Base-by-base conservation (phyloP, 1,140 invertebrate genomes). In the Formica selysi region DNA sequence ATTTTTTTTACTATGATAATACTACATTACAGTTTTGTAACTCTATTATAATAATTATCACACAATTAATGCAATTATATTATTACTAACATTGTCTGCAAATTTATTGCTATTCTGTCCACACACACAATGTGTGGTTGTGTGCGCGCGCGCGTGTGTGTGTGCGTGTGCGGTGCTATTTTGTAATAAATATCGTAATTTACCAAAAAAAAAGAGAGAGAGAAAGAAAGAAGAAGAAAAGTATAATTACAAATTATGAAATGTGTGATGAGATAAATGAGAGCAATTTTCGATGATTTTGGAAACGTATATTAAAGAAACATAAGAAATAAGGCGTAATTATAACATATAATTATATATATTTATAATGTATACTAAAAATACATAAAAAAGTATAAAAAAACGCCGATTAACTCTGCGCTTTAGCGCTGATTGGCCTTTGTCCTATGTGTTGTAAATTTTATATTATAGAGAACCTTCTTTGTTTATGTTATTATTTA, bases 401-500 rank as follows among this genome's bases (percentile, higher is more conserved):
- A n/a, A 78, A n/a, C 1, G 19, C 0, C 8, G 38, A 61, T 29
- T 29, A 51, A 36, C 1, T 16, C 3, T 57, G 2, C n/a, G 6
- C 7, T 54, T 73, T 57, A 36, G 10, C 26, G 51, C 26, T 67
- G 36, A 38, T 54, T 68, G 73, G 73, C 54, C 8, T 61, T 76
- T 26, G n/a, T 41, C 29, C 26, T 26, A 36, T 13, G 3, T 22
- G 1, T 54, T 80, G n/a, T 32, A 70, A 48, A 79, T 68, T 22
- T 65, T 10, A 78, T 80, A 67, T 67, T 11, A 19, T 51, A 29
- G 68, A 54, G 7, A 79, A 7, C 8, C 4, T n/a, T 36, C 44
- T 48, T 78, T 32, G 29, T 54, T 32, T 19, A 57, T 32, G 73
- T 91, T 87, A 91, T 92, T 92, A 90, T 76, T 22, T 57, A 79